phyloP scores from a whole-genome alignment of 2,888 invertebrate species.

The Mesochorus sp. region DNA sequence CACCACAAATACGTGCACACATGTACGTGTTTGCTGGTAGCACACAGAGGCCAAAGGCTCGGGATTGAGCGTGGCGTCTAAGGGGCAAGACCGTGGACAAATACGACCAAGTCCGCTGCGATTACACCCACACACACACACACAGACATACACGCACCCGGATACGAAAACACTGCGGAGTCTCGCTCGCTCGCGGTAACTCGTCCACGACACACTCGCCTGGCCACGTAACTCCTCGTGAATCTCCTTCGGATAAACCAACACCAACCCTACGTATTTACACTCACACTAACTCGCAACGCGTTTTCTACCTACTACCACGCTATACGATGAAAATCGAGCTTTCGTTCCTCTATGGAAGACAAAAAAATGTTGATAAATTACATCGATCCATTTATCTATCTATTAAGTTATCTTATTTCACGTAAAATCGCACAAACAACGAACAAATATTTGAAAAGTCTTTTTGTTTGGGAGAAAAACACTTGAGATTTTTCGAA shows the following conservation, averaged over 20 bases:
- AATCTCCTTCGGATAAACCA: slow-evolving; percentile 32
- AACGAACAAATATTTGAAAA: too few species aligned
- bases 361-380: background rate
- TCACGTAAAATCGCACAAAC: too few species aligned
- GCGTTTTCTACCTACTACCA: background rate
- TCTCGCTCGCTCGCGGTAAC: slow-evolving; percentile 51
- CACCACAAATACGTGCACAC: background rate
- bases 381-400: too few species aligned
- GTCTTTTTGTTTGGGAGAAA: too few species aligned
- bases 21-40: background rate
- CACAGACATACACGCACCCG: background rate
- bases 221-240: slow-evolving; percentile 28
- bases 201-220: slow-evolving; percentile 30
- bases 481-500: too few species aligned
- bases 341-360: background rate
- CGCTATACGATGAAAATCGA: slow-evolving; percentile 20
- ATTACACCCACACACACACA: slow-evolving; percentile 26
- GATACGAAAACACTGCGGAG: slow-evolving; percentile 33
- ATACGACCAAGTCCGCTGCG: slow-evolving; percentile 62
- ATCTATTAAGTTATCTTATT: too few species aligned
- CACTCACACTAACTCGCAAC: slow-evolving; percentile 13
- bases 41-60: slow-evolving; percentile 37
- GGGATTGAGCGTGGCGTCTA: slow-evolving; percentile 49
- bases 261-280: slow-evolving; percentile 4
- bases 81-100: slow-evolving; percentile 69